phyloP scores from a whole-genome alignment of 2,113 vertebrate species.

The Vulpes vulpes region DNA sequence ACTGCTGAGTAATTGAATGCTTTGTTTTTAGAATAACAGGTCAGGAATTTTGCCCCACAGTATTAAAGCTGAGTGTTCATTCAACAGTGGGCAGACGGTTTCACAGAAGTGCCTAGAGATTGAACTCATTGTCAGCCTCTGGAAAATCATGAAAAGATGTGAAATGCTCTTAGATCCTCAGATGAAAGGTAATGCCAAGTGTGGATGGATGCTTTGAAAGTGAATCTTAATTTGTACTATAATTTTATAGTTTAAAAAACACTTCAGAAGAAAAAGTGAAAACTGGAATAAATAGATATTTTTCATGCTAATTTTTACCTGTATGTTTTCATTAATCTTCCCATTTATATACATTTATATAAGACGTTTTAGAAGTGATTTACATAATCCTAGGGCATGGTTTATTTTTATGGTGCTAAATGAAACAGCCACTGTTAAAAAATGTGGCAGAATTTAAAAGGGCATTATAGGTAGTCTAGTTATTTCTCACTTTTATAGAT shows the following conservation, averaged over 20 bases:
- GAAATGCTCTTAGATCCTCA: conserved; percentile 57
- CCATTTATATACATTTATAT: not conserved
- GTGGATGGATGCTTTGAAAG: conserved; percentile 50
- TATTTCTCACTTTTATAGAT: not conserved
- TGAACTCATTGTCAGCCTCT: conserved; percentile 25
- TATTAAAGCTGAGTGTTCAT: conserved; percentile 48
- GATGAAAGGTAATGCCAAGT: conserved; percentile 16
- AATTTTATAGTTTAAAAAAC: conserved; percentile 49
- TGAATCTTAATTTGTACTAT: conserved; percentile 20
- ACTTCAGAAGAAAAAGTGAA: not conserved
- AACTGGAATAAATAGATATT: not conserved
- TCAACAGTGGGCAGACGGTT: not conserved
- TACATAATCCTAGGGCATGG: not conserved
- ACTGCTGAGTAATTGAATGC: not conserved
- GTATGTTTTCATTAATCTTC: not conserved
- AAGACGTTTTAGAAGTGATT: not conserved
- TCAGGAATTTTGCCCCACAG: conserved; percentile 46
- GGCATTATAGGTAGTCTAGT: not conserved
- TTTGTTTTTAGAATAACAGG: conserved; percentile 65
- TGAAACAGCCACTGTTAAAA: not conserved
- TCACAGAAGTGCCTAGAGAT: not conserved
- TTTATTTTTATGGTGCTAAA: not conserved
- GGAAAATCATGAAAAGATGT: conserved; percentile 58
- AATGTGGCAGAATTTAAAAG: not conserved
- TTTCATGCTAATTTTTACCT: not conserved